Evolutionary conservation across 2,797 vertebrate species (phyloP).

Genomic region (Lepilemur septentrionalis): DNA sequence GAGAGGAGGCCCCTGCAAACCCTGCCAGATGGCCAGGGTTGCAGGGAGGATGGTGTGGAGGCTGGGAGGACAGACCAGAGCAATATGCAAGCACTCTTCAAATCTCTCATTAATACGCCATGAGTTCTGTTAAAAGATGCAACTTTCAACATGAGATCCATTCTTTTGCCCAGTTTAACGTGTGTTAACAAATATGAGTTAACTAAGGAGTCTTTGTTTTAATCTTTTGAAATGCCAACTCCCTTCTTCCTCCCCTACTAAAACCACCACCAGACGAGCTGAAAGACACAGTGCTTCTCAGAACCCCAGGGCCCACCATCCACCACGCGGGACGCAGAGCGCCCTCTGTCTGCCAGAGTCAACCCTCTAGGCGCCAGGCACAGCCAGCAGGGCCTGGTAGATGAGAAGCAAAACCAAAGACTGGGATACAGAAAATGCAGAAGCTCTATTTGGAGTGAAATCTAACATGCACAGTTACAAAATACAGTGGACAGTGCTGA

Average conservation of each 20-base stretch:
- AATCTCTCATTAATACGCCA: neutral
- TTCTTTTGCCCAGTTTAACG: neutral
- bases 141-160: neutral
- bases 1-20: neutral
- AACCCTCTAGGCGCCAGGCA: accelerated
- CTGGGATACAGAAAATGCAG: neutral
- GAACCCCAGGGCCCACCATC: neutral
- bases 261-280: neutral
- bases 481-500: neutral
- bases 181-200: neutral
- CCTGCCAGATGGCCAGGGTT: neutral
- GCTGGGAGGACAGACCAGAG: neutral
- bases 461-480: too few relatives aligned
- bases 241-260: neutral
- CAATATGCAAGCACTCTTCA: neutral
- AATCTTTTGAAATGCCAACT: neutral
- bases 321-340: neutral
- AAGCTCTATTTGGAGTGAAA: neutral
- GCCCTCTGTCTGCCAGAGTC: neutral
- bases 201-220: neutral
- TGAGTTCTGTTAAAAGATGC: neutral
- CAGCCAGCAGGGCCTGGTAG: neutral
- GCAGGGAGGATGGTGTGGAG: neutral
- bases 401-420: neutral
- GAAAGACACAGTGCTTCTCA: neutral